Conservation (phyloP, 2,113 vertebrate species). For the Pteruthius melanotis region DNA sequence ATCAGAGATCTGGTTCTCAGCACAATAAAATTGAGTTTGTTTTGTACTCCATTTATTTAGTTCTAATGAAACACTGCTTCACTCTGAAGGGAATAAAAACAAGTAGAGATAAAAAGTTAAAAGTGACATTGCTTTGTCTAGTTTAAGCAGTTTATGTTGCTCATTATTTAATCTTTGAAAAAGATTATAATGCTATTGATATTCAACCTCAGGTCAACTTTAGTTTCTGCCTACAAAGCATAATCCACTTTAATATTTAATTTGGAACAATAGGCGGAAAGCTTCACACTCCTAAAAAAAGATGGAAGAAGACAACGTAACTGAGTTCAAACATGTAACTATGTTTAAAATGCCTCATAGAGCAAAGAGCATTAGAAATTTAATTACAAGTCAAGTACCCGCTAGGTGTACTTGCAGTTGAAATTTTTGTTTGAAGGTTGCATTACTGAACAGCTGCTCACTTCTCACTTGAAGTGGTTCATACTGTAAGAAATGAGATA, state of each 20-base stretch:
- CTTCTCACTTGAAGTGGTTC: not conserved
- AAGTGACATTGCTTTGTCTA: not conserved
- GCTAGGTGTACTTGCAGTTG: not conserved
- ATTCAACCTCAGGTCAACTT: not conserved
- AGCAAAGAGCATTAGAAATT: not conserved
- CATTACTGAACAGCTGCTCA: not conserved
- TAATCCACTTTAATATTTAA: not conserved
- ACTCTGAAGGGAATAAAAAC: not conserved
- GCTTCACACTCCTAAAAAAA: not conserved
- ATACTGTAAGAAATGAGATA: not conserved
- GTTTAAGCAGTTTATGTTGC: not conserved
- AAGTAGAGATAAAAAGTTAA: not conserved
- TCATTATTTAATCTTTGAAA: not conserved
- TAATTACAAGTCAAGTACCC: not conserved
- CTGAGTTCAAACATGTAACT: not conserved
- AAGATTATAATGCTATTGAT: not conserved
- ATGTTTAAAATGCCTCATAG: not conserved
- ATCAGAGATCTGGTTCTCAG: not conserved
- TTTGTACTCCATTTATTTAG: not conserved
- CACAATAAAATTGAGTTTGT: not conserved
- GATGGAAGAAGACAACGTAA: not conserved
- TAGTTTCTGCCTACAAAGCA: not conserved
- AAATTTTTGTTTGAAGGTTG: not conserved
- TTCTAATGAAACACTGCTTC: not conserved
- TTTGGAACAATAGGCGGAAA: not conserved